A percentile compares a stretch with the other conserved stretches of the same genome.
These are phyloP conservation scores for Xiphias gladius DNA, from an alignment of 2,113 vertebrate genomes.

Conservation along the genomic window DNA sequence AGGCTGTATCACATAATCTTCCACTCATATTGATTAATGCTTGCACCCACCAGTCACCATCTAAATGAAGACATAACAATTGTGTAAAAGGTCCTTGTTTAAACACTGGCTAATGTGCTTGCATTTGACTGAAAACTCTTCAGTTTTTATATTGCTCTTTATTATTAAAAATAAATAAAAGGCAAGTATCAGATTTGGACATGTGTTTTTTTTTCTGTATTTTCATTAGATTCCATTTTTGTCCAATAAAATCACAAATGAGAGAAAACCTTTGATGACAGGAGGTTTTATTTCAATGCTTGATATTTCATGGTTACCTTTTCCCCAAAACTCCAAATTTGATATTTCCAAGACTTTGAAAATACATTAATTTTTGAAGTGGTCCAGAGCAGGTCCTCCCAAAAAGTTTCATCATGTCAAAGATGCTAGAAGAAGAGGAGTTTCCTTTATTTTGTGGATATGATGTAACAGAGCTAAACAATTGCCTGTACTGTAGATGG, in stretches of 20 bases:
- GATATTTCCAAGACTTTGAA: slow-evolving; percentile 34
- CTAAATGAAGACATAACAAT: slow-evolving; percentile 8
- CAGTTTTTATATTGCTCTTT: slow-evolving; percentile 52
- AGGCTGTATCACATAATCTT: background rate
- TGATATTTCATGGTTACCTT: slow-evolving; percentile 45
- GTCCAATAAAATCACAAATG: slow-evolving; percentile 51
- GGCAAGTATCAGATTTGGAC: slow-evolving; percentile 19
- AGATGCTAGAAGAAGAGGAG: background rate
- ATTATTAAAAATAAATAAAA: slow-evolving; percentile 47
- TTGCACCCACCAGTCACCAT: slow-evolving; percentile 18
- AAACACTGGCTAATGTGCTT: slow-evolving; percentile 34
- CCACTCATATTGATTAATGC: background rate
- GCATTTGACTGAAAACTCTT: slow-evolving; percentile 41
- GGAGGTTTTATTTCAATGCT: slow-evolving; percentile 72
- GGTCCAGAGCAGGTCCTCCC: slow-evolving; percentile 37
- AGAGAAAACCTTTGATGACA: slow-evolving; percentile 46
- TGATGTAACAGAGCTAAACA: slow-evolving; percentile 15
- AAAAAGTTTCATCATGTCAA: background rate
- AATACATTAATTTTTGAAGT: slow-evolving; percentile 29
- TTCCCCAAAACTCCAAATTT: slow-evolving; percentile 30
- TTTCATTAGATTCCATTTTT: background rate
- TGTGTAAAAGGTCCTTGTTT: slow-evolving; percentile 39
- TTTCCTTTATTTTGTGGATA: background rate
- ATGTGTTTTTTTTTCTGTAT: background rate
- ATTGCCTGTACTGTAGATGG: slow-evolving; percentile 7